These are phyloP conservation scores for Mamestra brassicae DNA, from an alignment of 2,888 invertebrate genomes.

Conservation along the genomic window DNA sequence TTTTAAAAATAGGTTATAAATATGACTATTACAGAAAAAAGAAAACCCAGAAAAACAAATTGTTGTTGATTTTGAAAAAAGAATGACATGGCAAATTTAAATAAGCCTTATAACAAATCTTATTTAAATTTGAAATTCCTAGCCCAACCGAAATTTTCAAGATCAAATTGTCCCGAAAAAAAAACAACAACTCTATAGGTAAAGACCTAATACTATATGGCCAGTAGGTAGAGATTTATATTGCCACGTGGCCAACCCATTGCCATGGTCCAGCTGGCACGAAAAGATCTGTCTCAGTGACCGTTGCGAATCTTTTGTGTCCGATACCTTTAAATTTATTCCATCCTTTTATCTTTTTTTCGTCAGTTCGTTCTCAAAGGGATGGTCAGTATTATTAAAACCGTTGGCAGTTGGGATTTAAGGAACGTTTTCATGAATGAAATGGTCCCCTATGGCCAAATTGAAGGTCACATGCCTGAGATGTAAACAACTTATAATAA, in stretches of 20 bases:
- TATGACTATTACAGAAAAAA: too few species aligned
- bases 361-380: not conserved
- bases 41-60: too few species aligned
- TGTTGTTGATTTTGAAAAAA: too few species aligned
- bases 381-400: conserved; percentile 10
- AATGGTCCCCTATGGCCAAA: not conserved
- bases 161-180: too few species aligned
- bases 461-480: not conserved
- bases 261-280: conserved; percentile 9
- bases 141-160: too few species aligned
- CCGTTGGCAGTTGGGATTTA: conserved; percentile 1
- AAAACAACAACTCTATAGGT: too few species aligned
- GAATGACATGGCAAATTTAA: too few species aligned
- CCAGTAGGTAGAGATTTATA: not conserved
- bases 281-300: conserved; percentile 18
- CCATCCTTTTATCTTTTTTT: not conserved
- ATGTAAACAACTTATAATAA: too few species aligned
- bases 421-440: not conserved
- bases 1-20: too few species aligned
- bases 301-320: conserved; percentile 39
- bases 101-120: too few species aligned
- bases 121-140: too few species aligned
- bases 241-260: conserved; percentile 17
- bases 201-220: too few species aligned
- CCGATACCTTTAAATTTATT: conserved; percentile 2